Evolutionary conservation across 2,888 invertebrate genomes (phyloP).

Genomic region (Yponomeuta cagnagella): DNA sequence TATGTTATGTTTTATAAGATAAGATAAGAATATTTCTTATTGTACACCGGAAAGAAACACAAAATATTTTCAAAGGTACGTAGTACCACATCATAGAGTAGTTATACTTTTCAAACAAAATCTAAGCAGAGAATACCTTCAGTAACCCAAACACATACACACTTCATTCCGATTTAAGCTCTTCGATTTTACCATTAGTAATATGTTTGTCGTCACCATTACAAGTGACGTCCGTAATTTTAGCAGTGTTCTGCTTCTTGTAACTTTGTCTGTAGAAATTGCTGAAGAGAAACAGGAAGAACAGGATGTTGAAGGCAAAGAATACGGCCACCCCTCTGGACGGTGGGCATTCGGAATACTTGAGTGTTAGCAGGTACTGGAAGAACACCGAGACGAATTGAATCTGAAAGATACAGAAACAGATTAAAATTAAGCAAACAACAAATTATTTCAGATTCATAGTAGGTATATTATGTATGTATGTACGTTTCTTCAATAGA

Average conservation of each 20-base stretch:
- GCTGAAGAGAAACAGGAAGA: conserved; percentile 78
- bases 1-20: too few species aligned
- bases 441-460: too few species aligned
- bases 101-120: too few species aligned
- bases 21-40: too few species aligned
- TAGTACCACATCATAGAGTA: too few species aligned
- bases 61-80: too few species aligned
- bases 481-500: too few species aligned
- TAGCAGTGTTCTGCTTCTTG: conserved; percentile 27
- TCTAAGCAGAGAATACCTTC: too few species aligned
- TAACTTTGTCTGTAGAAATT: conserved; percentile 77
- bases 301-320: conserved; percentile 69
- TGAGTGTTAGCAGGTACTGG: conserved; percentile 67
- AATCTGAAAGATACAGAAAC: conserved; percentile 54
- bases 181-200: conserved; percentile 2
- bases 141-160: too few species aligned
- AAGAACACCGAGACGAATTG: conserved; percentile 79
- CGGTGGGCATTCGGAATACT: conserved; percentile 76
- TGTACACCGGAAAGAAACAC: too few species aligned
- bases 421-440: neutral
- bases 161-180: neutral
- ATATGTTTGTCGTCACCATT: conserved; percentile 6
- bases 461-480: too few species aligned
- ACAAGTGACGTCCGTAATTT: neutral
- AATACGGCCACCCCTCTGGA: conserved; percentile 74